Percentiles rank a stretch among this genome's conserved stretches.
phyloP scores from a whole-genome alignment of 2,888 invertebrate species.

The Drosophila leonis region DNA sequence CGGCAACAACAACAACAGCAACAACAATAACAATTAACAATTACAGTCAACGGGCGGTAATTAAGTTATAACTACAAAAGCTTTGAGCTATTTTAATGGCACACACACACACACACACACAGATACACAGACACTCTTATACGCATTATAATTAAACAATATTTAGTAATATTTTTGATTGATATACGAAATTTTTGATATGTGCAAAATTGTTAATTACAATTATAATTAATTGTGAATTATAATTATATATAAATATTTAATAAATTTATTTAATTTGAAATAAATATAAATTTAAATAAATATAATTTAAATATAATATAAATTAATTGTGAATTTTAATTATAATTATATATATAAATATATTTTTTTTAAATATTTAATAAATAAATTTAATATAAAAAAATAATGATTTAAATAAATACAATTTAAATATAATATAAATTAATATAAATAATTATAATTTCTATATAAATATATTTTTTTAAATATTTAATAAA shows the following conservation, averaged over 20 bases:
- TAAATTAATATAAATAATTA: no score
- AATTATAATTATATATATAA: not conserved
- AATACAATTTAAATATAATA: no score
- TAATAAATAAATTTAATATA: not conserved
- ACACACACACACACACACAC: constrained; percentile 12
- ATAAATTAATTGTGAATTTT: no score
- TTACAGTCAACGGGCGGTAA: constrained; percentile 46
- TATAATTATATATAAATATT: not conserved
- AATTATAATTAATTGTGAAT: no score
- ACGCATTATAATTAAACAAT: constrained; percentile 5
- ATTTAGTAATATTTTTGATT: constrained; percentile 1
- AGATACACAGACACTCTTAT: not conserved
- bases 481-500: not conserved
- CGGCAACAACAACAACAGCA: constrained; percentile 44
- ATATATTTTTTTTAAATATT: no score
- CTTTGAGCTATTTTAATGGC: constrained; percentile 47
- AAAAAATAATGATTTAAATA: no score
- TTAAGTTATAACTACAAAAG: constrained; percentile 58
- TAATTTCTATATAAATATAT: no score
- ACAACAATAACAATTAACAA: constrained; percentile 51
- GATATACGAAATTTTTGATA: not conserved
- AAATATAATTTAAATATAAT: no score
- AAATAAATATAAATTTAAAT: no score
- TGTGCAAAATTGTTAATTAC: not conserved
- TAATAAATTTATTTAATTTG: not conserved